phyloP scores from a whole-genome alignment of 2,888 invertebrate genomes.

The Colostygia pectinataria region DNA sequence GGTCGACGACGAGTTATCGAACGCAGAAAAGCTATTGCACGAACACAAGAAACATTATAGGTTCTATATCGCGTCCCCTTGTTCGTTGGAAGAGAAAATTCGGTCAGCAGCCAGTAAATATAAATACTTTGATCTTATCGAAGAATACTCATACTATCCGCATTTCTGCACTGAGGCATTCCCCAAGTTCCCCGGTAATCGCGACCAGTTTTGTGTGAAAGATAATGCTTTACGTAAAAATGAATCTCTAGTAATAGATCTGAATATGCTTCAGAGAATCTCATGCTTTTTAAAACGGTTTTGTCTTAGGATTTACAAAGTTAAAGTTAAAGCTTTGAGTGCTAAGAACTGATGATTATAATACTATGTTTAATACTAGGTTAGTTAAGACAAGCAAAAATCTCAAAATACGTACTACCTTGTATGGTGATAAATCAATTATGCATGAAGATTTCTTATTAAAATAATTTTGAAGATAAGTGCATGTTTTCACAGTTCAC shows the following conservation, averaged over 20 bases:
- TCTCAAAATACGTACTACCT: too few relatives aligned
- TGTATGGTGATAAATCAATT: too few relatives aligned
- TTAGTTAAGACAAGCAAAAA: too few relatives aligned
- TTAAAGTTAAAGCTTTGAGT: slow-evolving; percentile 49
- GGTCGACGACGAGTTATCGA: slow-evolving; percentile 80
- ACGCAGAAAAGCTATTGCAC: slow-evolving; percentile 81
- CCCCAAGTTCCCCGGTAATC: slow-evolving; percentile 77
- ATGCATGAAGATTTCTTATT: too few relatives aligned
- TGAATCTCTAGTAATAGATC: slow-evolving; percentile 63
- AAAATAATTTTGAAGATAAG: too few relatives aligned
- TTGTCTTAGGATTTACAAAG: slow-evolving; percentile 70
- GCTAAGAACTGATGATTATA: too few relatives aligned
- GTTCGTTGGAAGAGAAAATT: slow-evolving; percentile 85
- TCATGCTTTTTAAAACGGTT: slow-evolving; percentile 71
- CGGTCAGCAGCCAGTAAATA: slow-evolving; percentile 63
- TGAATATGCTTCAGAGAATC: slow-evolving; percentile 66
- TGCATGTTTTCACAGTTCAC: too few relatives aligned
- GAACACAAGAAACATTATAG: slow-evolving; percentile 83
- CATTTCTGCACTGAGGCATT: slow-evolving; percentile 90
- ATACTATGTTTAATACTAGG: too few relatives aligned
- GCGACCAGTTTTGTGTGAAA: slow-evolving; percentile 60
- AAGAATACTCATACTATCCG: slow-evolving; percentile 86
- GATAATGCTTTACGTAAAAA: slow-evolving; percentile 45
- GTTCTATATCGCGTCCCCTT: slow-evolving; percentile 87
- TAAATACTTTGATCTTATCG: slow-evolving; percentile 70